These are phyloP conservation scores for Helicolenus hilgendorfi DNA, from an alignment of 2,797 vertebrate species.

Conservation along the genomic window DNA sequence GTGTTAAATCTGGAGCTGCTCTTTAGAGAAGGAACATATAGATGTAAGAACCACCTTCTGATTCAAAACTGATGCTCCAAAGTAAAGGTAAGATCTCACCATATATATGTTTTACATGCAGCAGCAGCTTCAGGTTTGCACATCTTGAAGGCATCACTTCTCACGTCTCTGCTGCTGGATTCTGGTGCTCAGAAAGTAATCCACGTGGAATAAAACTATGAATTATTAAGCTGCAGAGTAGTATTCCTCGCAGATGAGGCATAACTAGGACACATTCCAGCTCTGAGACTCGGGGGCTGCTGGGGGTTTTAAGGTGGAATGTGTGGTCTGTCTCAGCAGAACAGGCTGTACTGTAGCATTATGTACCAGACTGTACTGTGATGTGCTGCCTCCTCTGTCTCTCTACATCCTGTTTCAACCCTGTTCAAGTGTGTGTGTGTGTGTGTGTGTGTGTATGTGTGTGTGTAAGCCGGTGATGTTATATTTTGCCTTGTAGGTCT, in stretches of 20 bases:
- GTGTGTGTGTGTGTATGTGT: background rate
- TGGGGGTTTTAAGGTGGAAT: constrained; percentile 21
- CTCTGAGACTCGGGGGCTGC: background rate
- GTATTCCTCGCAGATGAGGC: constrained; percentile 42
- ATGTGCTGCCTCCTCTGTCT: background rate
- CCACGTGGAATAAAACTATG: background rate
- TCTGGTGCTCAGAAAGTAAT: background rate
- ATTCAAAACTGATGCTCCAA: background rate
- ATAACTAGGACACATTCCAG: constrained; percentile 46
- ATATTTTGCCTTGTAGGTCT: background rate
- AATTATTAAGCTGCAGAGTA: constrained; percentile 52
- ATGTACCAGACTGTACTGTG: background rate
- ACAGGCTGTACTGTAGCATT: constrained; percentile 22
- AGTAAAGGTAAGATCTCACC: background rate
- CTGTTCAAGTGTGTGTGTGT: background rate
- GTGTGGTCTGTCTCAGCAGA: constrained; percentile 4
- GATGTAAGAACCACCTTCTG: background rate
- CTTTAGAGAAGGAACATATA: background rate
- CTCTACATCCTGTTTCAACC: constrained; percentile 18
- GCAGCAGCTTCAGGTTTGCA: constrained; percentile 1
- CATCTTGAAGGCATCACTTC: background rate
- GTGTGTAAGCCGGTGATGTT: background rate
- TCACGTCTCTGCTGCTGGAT: background rate
- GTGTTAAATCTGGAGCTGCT: background rate
- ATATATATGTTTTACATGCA: background rate